These are phyloP conservation scores for Petrocephalus schoutedeni DNA, from an alignment of 2,797 vertebrate species.

Conservation along the genomic window DNA sequence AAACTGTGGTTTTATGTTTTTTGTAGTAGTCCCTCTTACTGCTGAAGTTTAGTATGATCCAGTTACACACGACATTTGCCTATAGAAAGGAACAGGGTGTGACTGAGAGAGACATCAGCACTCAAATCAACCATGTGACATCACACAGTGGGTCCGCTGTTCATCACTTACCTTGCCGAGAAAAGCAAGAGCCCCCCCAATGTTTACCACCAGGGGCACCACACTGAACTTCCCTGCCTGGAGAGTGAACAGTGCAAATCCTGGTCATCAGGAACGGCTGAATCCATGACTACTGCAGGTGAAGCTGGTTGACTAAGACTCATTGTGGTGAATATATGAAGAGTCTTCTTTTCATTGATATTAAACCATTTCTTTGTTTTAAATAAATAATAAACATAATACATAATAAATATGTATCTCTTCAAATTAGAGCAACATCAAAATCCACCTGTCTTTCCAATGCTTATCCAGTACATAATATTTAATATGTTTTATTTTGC, in stretches of 20 bases:
- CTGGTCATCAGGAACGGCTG: not conserved
- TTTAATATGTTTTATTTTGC: not conserved
- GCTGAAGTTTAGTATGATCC: conserved; percentile 70
- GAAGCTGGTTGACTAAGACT: no score
- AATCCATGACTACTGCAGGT: not conserved
- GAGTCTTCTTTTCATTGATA: no score
- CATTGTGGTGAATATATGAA: no score
- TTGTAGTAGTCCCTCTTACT: conserved; percentile 67
- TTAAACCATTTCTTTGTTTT: no score
- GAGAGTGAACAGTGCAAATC: not conserved
- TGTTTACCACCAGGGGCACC: conserved; percentile 75
- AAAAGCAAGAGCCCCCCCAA: conserved; percentile 72
- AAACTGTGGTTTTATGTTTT: conserved; percentile 74
- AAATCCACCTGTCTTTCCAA: not conserved
- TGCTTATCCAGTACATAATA: not conserved
- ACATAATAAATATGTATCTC: not conserved
- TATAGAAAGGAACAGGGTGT: conserved; percentile 32
- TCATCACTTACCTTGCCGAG: conserved; percentile 67
- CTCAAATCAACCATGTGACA: not conserved
- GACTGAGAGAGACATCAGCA: not conserved
- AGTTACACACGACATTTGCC: conserved; percentile 73
- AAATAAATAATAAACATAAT: no score
- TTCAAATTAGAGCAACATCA: not conserved
- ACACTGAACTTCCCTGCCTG: conserved; percentile 75
- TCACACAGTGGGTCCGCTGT: not conserved